Evolutionary conservation across 2,888 invertebrate species (phyloP).

Genomic region (Hyalella azteca): DNA sequence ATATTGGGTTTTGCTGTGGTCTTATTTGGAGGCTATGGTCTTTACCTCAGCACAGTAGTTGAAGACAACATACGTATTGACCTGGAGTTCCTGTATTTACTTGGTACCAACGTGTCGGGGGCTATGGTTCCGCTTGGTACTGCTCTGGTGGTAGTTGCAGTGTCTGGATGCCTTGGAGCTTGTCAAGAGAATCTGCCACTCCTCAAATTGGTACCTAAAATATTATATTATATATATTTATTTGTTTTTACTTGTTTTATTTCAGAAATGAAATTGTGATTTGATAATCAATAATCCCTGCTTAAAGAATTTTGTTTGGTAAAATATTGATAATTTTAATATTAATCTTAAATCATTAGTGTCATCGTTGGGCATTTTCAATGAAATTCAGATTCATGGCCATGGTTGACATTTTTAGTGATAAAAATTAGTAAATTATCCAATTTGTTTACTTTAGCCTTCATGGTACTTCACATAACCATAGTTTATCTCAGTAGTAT

Average conservation of each 20-base stretch:
- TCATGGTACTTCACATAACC: no score
- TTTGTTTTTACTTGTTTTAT: not conserved
- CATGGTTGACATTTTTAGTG: no score
- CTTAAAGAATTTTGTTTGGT: no score
- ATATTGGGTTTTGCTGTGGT: constrained; percentile 9
- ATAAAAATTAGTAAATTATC: no score
- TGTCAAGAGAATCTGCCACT: constrained; percentile 25
- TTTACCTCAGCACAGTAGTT: constrained; percentile 25
- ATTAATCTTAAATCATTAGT: no score
- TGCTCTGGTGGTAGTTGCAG: constrained; percentile 24
- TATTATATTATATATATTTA: not conserved
- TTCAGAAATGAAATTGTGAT: no score
- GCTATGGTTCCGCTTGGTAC: constrained; percentile 26
- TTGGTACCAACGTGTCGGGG: constrained; percentile 3
- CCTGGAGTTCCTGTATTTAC: constrained; percentile 22
- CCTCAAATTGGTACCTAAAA: constrained; percentile 13
- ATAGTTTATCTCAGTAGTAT: no score
- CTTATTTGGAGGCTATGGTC: not conserved
- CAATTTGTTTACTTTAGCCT: no score
- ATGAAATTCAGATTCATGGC: no score
- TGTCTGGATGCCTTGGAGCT: constrained; percentile 17
- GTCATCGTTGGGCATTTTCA: no score
- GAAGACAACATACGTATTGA: constrained; percentile 10
- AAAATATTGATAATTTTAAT: no score
- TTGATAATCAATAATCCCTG: no score